These are phyloP conservation scores for Mesopsocus fuscifrons DNA, from an alignment of 2,888 invertebrate genomes.

Conservation along the genomic window DNA sequence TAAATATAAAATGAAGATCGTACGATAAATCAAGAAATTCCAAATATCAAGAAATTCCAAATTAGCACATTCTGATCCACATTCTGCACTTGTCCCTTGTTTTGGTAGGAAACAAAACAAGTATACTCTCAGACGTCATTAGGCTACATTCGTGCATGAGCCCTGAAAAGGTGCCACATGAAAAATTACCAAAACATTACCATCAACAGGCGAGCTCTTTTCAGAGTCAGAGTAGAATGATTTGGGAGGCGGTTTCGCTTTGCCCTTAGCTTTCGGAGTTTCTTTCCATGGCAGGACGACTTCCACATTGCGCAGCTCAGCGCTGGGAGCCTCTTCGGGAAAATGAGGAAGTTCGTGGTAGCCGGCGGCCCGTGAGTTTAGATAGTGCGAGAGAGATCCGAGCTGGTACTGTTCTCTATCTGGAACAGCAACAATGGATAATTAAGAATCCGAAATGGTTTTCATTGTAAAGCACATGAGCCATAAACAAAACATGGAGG, in stretches of 20 bases:
- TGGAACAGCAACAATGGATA: conserved; percentile 25
- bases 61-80: no score
- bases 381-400: conserved; percentile 87
- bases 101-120: no score
- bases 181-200: no score
- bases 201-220: conserved; percentile 22
- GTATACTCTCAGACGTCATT: no score
- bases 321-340: conserved; percentile 55
- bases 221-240: conserved; percentile 44
- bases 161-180: no score
- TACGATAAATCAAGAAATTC: no score
- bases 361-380: conserved; percentile 67
- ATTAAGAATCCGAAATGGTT: conserved; percentile 10
- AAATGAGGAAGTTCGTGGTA: conserved; percentile 78
- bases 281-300: conserved; percentile 21
- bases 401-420: conserved; percentile 77
- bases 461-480: no score
- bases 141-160: no score
- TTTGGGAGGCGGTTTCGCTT: conserved; percentile 26
- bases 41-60: no score
- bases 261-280: conserved; percentile 20
- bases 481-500: no score
- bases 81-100: no score
- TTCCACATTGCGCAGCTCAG: conserved; percentile 56
- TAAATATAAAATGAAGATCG: no score